A percentile compares a stretch with the other conserved stretches of the same genome.
phyloP scores from a whole-genome alignment of 23 tunicate species.

The Trididemnum clinides region DNA sequence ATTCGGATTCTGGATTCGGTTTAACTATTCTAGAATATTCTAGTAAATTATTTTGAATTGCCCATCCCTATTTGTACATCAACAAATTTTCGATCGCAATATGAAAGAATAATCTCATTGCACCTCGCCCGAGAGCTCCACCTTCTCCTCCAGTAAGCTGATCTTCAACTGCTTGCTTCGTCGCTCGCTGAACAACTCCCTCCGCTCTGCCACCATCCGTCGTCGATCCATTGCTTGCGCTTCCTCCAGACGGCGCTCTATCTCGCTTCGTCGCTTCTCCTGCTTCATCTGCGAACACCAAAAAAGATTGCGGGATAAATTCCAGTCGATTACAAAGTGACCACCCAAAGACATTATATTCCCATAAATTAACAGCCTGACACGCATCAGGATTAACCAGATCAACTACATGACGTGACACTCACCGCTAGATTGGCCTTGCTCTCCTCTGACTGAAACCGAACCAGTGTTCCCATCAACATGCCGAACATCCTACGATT shows the following conservation, averaged over 20 bases:
- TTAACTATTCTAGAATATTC: too few relatives aligned
- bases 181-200: slow-evolving; percentile 75
- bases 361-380: too few relatives aligned
- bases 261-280: slow-evolving; percentile 73
- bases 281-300: slow-evolving; percentile 53
- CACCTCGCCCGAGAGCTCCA: slow-evolving; percentile 80
- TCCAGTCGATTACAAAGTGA: too few relatives aligned
- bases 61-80: too few relatives aligned
- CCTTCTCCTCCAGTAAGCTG: slow-evolving; percentile 73
- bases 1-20: too few relatives aligned
- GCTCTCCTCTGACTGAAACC: slow-evolving; percentile 70
- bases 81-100: too few relatives aligned
- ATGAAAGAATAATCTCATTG: too few relatives aligned
- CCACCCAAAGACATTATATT: too few relatives aligned
- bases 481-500: slow-evolving; percentile 96
- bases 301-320: too few relatives aligned
- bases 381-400: too few relatives aligned
- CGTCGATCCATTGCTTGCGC: slow-evolving; percentile 62
- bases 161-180: slow-evolving; percentile 74
- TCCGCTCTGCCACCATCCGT: slow-evolving; percentile 66
- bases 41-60: too few relatives aligned
- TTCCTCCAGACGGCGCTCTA: slow-evolving; percentile 78
- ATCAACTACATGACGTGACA: too few relatives aligned
- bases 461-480: slow-evolving; percentile 74
- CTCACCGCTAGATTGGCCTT: slow-evolving; percentile 63